A percentile compares a stretch with the other conserved stretches of the same genome.
Evolutionary conservation across 2,113 vertebrate genomes (phyloP).

Genomic region (Clupea harengus): DNA sequence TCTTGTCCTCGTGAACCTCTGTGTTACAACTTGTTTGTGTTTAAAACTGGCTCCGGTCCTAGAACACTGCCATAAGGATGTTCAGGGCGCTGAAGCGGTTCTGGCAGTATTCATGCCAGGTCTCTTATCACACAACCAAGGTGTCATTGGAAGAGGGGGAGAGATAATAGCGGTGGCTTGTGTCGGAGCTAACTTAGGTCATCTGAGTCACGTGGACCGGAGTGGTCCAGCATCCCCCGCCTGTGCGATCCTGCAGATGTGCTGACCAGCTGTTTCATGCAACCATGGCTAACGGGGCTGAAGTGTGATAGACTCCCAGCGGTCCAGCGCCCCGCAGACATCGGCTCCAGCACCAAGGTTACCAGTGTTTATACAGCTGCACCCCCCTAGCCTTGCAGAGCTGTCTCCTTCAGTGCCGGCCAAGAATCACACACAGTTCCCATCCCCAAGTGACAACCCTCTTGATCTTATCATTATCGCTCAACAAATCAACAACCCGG

Average conservation of each 20-base stretch:
- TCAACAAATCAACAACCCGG: not conserved
- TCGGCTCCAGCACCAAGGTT: not conserved
- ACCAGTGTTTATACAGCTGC: constrained; percentile 8
- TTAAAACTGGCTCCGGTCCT: not conserved
- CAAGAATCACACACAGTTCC: not conserved
- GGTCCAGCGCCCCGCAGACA: not conserved
- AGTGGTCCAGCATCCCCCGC: not conserved
- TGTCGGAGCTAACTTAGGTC: not conserved
- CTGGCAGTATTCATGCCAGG: not conserved
- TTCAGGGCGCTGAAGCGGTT: not conserved
- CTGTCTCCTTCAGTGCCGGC: not conserved
- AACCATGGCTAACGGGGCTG: not conserved
- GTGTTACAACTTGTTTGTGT: too few relatives aligned
- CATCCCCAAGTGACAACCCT: not conserved
- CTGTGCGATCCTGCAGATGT: not conserved
- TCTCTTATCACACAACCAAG: not conserved
- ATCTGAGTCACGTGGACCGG: not conserved
- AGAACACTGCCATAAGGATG: too few relatives aligned
- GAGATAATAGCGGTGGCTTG: not conserved
- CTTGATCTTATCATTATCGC: not conserved
- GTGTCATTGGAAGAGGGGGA: not conserved
- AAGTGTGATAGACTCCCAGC: constrained; percentile 2
- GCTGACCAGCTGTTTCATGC: not conserved
- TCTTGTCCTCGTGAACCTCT: too few relatives aligned
- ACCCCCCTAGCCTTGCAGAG: constrained; percentile 1